phyloP scores from a whole-genome alignment of 2,888 invertebrate genomes.

The Acrobasis repandana region DNA sequence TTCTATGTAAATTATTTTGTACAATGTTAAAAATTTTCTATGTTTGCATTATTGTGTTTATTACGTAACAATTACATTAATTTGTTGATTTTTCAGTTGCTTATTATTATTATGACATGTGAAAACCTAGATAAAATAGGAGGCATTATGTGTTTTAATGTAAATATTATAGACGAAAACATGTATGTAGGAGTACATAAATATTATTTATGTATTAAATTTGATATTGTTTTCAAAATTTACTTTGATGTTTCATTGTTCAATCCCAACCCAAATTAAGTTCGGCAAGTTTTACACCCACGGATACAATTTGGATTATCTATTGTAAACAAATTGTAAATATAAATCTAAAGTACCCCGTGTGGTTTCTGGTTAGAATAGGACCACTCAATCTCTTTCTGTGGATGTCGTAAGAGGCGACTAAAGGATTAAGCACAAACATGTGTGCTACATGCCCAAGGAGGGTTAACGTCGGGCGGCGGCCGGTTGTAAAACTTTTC shows the following conservation, averaged over 20 bases:
- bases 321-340: no score
- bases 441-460: no score
- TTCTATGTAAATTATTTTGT: slow-evolving; percentile 75
- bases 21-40: slow-evolving; percentile 63
- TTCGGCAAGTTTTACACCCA: no score
- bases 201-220: slow-evolving; percentile 83
- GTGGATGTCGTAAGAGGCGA: no score
- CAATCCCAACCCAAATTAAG: not conserved
- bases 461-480: no score
- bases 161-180: slow-evolving; percentile 79
- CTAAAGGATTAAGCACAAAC: no score
- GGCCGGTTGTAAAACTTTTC: no score
- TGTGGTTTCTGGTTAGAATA: no score
- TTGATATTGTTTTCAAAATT: slow-evolving; percentile 83
- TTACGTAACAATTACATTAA: slow-evolving; percentile 53
- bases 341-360: no score
- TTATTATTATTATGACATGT: slow-evolving; percentile 70
- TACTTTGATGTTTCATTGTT: slow-evolving; percentile 66
- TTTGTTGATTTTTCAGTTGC: slow-evolving; percentile 73
- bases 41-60: slow-evolving; percentile 68
- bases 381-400: no score
- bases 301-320: not conserved
- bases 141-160: slow-evolving; percentile 79
- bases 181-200: slow-evolving; percentile 81
- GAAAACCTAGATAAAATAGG: slow-evolving; percentile 67